Evolutionary conservation across 2,888 invertebrate genomes (phyloP), one percentile per base, ranked within the genome.

Genomic region (Galerucella pusilla): DNA sequence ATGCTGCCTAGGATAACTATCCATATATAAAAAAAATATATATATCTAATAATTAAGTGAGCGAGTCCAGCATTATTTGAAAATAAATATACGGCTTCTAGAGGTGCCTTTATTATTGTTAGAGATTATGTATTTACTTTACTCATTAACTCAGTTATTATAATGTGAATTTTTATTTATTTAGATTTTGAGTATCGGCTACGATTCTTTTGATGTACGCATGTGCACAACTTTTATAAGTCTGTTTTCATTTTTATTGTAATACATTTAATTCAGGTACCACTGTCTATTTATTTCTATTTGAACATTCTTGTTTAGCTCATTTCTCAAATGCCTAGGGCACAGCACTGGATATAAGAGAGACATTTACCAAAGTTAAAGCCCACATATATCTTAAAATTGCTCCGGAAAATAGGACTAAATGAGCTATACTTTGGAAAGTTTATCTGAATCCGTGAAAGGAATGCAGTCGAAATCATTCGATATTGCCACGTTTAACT

Each of bases 101-200:
- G 70, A 82, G 83, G 83, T 81, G 83, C 83, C 81, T 83, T 81
- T 49, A 59, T 42, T 60, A 66, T 25, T 49, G 16, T 46, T 72
- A 72, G 72, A 60, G 67, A 59, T 45, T 68, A 60, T 66, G 59
- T 60, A 66, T 67, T 71, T 69, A 68, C 20, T 61, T 70, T 63
- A 71, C 25, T 20, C 11, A 52, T 42, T 65, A 65, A 54, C 59
- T 64, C 16, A 35, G 45, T 74, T 46, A 28, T 65, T 66, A 46
- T 64, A 71, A 71, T 14, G 49, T 25, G 25, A 71, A 54, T 71
- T 65, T 71, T 71, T 71, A 71, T 72, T 66, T 72, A 72, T 72
- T 71, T 66, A 72, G 16, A 11, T 72, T 72, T 59, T 20, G 72
- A 72, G 66, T 72, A 59, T 66, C 60, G 20, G 66, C 60, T 66